phyloP scores from a whole-genome alignment of 2,888 invertebrate genomes.

The Pammene fasciana region DNA sequence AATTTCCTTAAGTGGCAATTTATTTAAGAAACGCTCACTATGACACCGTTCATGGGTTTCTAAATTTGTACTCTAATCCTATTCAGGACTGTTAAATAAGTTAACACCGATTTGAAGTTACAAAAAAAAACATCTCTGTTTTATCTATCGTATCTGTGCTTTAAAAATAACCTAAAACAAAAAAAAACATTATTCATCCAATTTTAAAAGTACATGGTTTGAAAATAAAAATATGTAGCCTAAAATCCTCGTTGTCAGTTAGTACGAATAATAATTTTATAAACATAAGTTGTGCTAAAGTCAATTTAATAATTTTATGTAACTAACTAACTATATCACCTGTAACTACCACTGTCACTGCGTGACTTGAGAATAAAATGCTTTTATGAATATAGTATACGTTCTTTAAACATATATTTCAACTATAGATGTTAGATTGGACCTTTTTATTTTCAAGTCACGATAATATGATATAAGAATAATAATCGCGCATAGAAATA shows the following conservation, averaged over 20 bases:
- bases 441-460: conserved; percentile 21
- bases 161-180: not conserved
- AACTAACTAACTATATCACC: conserved; percentile 36
- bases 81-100: not conserved
- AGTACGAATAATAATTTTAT: conserved; percentile 41
- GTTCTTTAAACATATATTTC: not conserved
- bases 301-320: conserved; percentile 61
- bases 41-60: conserved; percentile 19
- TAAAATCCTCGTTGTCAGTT: conserved; percentile 2
- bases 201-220: no score
- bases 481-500: conserved; percentile 18
- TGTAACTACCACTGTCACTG: conserved; percentile 22
- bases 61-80: conserved; percentile 30
- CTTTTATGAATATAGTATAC: not conserved
- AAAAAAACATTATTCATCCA: not conserved
- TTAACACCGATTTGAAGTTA: conserved; percentile 16
- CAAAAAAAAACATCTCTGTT: not conserved
- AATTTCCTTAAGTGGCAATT: no score
- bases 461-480: conserved; percentile 6
- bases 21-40: no score
- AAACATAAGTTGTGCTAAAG: conserved; percentile 63
- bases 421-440: not conserved
- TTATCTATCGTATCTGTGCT: conserved; percentile 3
- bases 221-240: no score
- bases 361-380: conserved; percentile 10